Evolutionary conservation across 2,888 invertebrate genomes (phyloP), one percentile per base, ranked within the genome.

Genomic region (Aphidius colemani): DNA sequence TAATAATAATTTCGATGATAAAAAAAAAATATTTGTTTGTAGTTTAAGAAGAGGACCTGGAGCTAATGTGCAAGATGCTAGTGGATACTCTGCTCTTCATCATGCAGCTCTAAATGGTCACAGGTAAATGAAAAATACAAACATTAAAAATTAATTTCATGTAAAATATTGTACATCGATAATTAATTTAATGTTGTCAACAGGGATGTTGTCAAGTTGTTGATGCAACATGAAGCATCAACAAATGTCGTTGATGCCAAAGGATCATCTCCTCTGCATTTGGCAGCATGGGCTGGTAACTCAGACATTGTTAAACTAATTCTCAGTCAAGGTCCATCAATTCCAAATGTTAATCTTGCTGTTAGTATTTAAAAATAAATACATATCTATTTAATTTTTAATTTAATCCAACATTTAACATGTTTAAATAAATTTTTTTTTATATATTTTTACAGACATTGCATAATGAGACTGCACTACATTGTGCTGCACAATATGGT

Each of bases 201-300:
- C 84, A 95, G 94, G 81, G 93, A 94, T 69, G 92, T 96, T 76
- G 96, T 96, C 61, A 88, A 89, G 71, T 82, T 94, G 61, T 85
- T 97, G 66, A 85, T 97, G 71, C 88, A 90, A 68, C 90, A 94
- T 79, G 94, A 93, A 78, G 96, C 96, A 10, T 93, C 94, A 41
- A 92, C 95, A 68, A 95, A 95, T 83, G 87, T 94, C 59, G 89
- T 92, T 69, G 96, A 97, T 84, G 89, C 89, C 71, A 92, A 94
- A 79, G 97, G 96, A 13, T 96, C 95, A 46, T 94, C 95, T 43
- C 93, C 97, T 44, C 87, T 97, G 68, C 96, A 97, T 83, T 85
- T 96, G 80, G 96, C 96, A 60, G 94, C 96, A 59, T 97, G 96
- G 95, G 93, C 93, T 61, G 97, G 97, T 13, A 92, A 95, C 82